phyloP scores from a whole-genome alignment of 64 coral and sea anemone species.

The Cladopsammia gracilis region DNA sequence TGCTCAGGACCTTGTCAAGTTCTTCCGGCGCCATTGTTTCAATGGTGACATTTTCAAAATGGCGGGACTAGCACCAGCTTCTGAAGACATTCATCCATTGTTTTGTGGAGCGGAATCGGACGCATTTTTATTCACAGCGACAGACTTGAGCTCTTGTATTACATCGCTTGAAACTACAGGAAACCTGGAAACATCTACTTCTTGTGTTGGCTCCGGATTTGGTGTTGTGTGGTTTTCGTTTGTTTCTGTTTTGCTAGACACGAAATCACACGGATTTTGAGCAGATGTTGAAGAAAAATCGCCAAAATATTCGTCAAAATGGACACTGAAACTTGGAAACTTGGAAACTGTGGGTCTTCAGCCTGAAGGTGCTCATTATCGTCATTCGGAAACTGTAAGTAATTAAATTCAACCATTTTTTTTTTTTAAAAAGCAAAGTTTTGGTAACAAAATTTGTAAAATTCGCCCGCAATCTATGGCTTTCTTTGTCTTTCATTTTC shows the following conservation, averaged over 20 bases:
- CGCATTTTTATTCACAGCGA: conserved; percentile 62
- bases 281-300: not conserved
- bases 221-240: not conserved
- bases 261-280: not conserved
- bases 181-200: conserved; percentile 40
- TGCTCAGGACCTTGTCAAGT: conserved; percentile 41
- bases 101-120: conserved; percentile 38
- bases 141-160: conserved; percentile 38
- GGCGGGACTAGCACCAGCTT: not conserved
- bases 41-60: conserved; percentile 40
- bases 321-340: too few species aligned
- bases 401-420: too few species aligned
- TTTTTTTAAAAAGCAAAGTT: too few species aligned
- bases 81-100: conserved; percentile 45
- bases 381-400: too few species aligned
- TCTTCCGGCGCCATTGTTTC: conserved; percentile 3
- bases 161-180: conserved; percentile 23
- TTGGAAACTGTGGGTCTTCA: too few species aligned
- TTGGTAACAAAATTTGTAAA: too few species aligned
- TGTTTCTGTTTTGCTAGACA: not conserved
- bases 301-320: too few species aligned
- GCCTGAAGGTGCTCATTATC: too few species aligned
- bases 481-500: too few species aligned
- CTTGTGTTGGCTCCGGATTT: not conserved
- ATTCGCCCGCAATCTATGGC: too few species aligned